These are phyloP conservation scores for Dromococcyx pavoninus DNA, from an alignment of 2,797 vertebrate species.

Conservation along the genomic window DNA sequence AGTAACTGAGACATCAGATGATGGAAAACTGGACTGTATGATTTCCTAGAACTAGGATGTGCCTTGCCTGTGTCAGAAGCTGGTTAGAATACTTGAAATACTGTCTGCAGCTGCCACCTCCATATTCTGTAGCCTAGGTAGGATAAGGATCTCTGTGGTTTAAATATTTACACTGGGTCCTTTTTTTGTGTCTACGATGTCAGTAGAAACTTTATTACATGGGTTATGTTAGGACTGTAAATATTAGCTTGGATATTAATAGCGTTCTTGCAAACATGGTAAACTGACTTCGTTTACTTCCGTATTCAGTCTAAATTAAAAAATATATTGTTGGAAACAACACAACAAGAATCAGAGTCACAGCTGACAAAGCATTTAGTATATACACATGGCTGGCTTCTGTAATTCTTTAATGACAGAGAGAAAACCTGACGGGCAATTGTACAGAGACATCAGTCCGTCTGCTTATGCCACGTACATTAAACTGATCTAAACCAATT, in stretches of 20 bases:
- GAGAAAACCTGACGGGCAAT: background rate
- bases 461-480: background rate
- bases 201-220: background rate
- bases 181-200: background rate
- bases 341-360: background rate
- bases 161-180: slow-evolving; percentile 40
- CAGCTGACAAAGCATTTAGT: background rate
- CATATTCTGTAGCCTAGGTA: background rate
- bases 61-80: background rate
- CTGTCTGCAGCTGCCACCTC: background rate
- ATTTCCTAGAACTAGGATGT: background rate
- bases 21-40: background rate
- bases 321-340: background rate
- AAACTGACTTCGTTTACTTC: slow-evolving; percentile 13
- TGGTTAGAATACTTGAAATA: background rate
- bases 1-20: background rate
- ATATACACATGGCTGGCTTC: background rate
- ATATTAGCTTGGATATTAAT: slow-evolving; percentile 57
- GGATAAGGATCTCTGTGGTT: background rate
- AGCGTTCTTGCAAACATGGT: background rate
- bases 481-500: background rate
- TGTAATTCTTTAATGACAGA: background rate
- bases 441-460: background rate
- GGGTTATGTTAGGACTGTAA: slow-evolving; percentile 6
- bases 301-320: slow-evolving; percentile 30